A percentile compares a stretch with the other conserved stretches of the same genome.
Conservation (phyloP, 2,888 invertebrate genomes). For the Arrhopalites spinosus region DNA sequence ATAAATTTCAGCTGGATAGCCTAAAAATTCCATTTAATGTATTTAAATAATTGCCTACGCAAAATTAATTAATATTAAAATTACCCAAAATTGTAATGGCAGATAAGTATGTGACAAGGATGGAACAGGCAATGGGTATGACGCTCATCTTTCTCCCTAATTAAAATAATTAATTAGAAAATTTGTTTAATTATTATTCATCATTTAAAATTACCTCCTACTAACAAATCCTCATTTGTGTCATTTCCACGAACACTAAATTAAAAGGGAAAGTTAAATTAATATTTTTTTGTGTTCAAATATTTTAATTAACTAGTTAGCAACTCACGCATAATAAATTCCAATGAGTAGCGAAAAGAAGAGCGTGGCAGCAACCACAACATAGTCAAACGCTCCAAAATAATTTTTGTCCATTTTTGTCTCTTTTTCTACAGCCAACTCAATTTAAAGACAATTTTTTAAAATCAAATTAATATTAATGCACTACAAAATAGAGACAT, state of each 20-base stretch:
- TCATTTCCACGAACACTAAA: conserved; percentile 8
- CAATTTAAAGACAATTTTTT: too few species aligned
- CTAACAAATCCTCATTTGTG: conserved; percentile 28
- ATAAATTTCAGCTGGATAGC: conserved; percentile 54
- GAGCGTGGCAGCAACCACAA: conserved; percentile 44
- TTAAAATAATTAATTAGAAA: too few species aligned
- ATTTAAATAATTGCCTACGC: neutral
- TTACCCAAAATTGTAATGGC: conserved; percentile 53
- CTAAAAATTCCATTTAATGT: conserved; percentile 30
- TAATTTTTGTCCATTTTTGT: neutral
- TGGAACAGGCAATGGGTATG: conserved; percentile 40
- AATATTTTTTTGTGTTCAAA: too few species aligned
- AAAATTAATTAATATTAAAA: too few species aligned
- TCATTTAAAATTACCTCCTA: too few species aligned
- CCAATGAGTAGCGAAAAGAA: conserved; percentile 46
- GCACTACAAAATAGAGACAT: too few species aligned
- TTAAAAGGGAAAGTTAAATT: too few species aligned
- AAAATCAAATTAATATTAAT: too few species aligned
- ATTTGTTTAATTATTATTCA: too few species aligned
- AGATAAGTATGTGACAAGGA: conserved; percentile 53
- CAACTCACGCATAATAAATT: conserved; percentile 34
- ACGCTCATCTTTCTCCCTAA: conserved; percentile 39
- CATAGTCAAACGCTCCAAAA: conserved; percentile 38
- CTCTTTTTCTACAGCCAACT: too few species aligned
- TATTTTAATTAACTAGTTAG: too few species aligned